phyloP scores from a whole-genome alignment of 2,113 vertebrate species.

The Azemiops feae region DNA sequence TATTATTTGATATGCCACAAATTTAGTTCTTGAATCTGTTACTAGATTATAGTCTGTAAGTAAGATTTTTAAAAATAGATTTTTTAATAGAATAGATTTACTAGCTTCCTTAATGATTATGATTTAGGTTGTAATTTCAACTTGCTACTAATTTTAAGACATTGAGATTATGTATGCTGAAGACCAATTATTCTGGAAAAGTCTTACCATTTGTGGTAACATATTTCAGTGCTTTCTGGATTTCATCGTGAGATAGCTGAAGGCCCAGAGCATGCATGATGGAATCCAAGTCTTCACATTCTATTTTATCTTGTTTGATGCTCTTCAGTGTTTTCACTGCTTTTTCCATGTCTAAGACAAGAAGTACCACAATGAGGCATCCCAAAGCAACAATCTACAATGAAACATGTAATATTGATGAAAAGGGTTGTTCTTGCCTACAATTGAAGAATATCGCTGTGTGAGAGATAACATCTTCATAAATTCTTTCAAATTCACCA shows the following conservation, averaged over 20 bases:
- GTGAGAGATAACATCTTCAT: slow-evolving; percentile 5
- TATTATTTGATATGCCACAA: neutral
- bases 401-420: neutral
- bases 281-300: slow-evolving; percentile 7
- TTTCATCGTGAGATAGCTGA: slow-evolving; percentile 13
- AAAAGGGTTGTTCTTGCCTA: neutral
- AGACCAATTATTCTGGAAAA: neutral
- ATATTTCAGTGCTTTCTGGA: slow-evolving; percentile 5
- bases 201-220: slow-evolving; percentile 9
- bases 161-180: no score
- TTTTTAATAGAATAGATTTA: neutral
- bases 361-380: neutral
- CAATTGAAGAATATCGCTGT: neutral
- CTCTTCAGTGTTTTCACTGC: slow-evolving; percentile 23
- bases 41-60: neutral
- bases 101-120: neutral
- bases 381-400: neutral
- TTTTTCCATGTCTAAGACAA: slow-evolving; percentile 28
- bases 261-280: slow-evolving; percentile 11
- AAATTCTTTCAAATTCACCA: slow-evolving; percentile 31
- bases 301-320: slow-evolving; percentile 28
- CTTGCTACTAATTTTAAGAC: neutral
- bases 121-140: neutral
- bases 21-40: neutral
- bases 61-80: no score